Percentiles rank a stretch among this genome's conserved stretches.
phyloP scores from a whole-genome alignment of 2,888 invertebrate species.

The Palloptera scutellata region DNA sequence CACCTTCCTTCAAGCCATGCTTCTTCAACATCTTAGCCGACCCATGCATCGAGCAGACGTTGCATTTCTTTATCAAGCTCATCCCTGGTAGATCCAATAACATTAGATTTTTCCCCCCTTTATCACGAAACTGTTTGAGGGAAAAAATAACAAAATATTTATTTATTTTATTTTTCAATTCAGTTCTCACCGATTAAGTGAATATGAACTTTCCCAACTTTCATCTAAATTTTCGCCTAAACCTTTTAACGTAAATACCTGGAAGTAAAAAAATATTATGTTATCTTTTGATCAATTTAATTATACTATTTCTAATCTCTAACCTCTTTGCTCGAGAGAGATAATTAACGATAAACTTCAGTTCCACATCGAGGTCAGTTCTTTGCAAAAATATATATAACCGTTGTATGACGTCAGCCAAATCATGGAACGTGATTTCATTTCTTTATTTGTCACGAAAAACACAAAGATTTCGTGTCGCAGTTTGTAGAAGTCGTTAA shows the following conservation, averaged over 20 bases:
- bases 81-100: slow-evolving; percentile 42
- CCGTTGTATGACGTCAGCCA: slow-evolving; percentile 32
- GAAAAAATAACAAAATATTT: no score
- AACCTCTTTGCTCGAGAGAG: slow-evolving; percentile 34
- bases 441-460: slow-evolving; percentile 45
- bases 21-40: slow-evolving; percentile 21
- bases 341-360: slow-evolving; percentile 21
- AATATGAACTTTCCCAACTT: no score
- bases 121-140: slow-evolving; percentile 33
- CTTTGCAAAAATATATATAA: slow-evolving; percentile 36
- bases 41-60: slow-evolving; percentile 37
- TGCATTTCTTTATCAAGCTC: slow-evolving; percentile 35
- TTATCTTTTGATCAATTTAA: no score
- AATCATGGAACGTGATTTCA: slow-evolving; percentile 43
- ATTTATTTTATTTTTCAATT: no score
- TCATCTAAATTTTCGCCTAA: no score
- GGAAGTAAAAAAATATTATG: no score
- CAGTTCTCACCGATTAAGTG: no score
- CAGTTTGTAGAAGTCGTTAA: slow-evolving; percentile 45
- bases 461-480: slow-evolving; percentile 39
- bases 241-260: no score
- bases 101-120: slow-evolving; percentile 44
- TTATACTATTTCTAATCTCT: not conserved
- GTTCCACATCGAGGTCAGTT: slow-evolving; percentile 17
- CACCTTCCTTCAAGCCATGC: slow-evolving; percentile 35